Percentiles rank a stretch among this genome's conserved stretches.
phyloP scores from a whole-genome alignment of 2,113 vertebrate genomes.

The Empidonax alnorum region DNA sequence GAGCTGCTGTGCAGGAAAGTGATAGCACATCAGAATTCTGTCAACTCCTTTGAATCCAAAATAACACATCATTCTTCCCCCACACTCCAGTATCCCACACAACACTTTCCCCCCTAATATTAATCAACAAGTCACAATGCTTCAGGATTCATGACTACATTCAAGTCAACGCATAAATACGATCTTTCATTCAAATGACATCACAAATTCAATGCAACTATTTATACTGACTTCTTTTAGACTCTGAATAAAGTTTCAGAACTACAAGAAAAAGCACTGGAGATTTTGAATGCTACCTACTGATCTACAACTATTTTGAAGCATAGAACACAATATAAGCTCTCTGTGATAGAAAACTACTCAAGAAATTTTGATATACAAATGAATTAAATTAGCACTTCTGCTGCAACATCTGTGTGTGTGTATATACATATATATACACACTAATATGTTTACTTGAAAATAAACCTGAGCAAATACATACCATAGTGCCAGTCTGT shows the following conservation, averaged over 20 bases:
- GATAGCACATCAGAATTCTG: constrained; percentile 4
- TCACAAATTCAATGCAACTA: background rate
- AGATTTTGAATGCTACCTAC: background rate
- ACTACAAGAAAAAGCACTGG: background rate
- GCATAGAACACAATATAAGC: background rate
- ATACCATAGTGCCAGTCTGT: background rate
- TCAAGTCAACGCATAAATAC: background rate
- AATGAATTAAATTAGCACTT: background rate
- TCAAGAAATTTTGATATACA: background rate
- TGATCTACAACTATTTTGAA: background rate
- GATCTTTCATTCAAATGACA: background rate
- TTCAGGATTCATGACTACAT: background rate
- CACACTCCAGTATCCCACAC: background rate
- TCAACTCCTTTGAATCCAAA: constrained; percentile 2
- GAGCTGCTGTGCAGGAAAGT: background rate
- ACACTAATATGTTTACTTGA: background rate
- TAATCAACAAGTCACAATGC: background rate
- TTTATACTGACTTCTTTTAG: background rate
- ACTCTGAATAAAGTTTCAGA: background rate
- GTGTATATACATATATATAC: no score
- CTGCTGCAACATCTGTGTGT: background rate
- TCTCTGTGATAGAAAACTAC: background rate
- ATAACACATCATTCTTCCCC: background rate
- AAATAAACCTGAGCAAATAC: background rate
- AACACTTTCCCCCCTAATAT: background rate